Percentiles rank a stretch among this genome's conserved stretches.
Evolutionary conservation across 2,113 vertebrate genomes (phyloP).

Genomic region (Tympanuchus pallidicinctus): DNA sequence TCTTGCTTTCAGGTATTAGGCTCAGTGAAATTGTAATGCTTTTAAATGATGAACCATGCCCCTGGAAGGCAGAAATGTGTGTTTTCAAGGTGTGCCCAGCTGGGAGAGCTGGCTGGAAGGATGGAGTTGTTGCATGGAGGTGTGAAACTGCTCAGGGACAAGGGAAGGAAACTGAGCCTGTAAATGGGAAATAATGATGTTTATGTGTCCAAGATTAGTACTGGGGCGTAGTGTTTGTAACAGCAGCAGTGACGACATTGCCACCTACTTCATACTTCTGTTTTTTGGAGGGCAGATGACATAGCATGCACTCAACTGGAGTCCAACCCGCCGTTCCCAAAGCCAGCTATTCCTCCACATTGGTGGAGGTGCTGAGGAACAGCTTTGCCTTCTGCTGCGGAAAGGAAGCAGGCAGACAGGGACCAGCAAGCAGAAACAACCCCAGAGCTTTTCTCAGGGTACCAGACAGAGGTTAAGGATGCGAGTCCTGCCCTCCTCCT

Average conservation of each 20-base stretch:
- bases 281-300: slow-evolving; percentile 13
- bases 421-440: not conserved
- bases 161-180: not conserved
- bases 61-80: not conserved
- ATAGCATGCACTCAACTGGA: not conserved
- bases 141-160: not conserved
- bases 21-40: not conserved
- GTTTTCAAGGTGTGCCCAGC: not conserved
- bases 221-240: not conserved
- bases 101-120: not conserved
- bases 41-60: not conserved
- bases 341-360: not conserved
- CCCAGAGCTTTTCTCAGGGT: not conserved
- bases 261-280: slow-evolving; percentile 31
- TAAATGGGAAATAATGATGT: slow-evolving; percentile 20
- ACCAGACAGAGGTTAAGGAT: not conserved
- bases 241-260: not conserved
- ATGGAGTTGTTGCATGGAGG: not conserved
- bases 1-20: slow-evolving; percentile 13
- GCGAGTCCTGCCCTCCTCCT: not conserved
- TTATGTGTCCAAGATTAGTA: not conserved
- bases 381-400: not conserved
- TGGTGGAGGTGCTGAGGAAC: not conserved
- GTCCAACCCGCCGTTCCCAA: not conserved
- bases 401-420: not conserved